Evolutionary conservation across 2,113 vertebrate species (phyloP), one percentile per base, ranked within the genome.

Genomic region (Lagopus leucura): DNA sequence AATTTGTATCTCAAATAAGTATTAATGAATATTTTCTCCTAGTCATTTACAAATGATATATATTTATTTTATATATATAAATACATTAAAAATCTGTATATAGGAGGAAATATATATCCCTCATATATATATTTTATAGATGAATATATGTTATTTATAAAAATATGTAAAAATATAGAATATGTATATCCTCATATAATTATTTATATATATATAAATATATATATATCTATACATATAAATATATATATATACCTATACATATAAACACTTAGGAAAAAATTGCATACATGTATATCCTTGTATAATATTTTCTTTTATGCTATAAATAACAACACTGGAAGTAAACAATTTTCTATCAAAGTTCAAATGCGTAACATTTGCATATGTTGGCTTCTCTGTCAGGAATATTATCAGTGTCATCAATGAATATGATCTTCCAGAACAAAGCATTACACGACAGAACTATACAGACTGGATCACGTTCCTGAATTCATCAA

Each of bases 331-430:
- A 82, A 34, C 3, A 69, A 14, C 45, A 67, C 24, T 86, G 32
- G 82, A 72, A 76, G 5, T 8, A 86, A 84, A 63, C 3, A 54
- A 13, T 11, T 63, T 88, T 48, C 25, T 48, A 52, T 24, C 22
- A 70, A 47, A 13, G 36, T 38, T 43, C 50, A 34, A 90, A 74
- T 27, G 43, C 12, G 38, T 2, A 88, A 34, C 10, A 52, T 65
- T 72, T 78, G 32, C 50, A 82, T 50, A 34, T 5, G 10, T n/a
- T 72, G 83, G 20, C 30, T 93, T 95, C 54, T 85, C 86, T 82
- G 48, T 13, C 98, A 99, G 99, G 48, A 99, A 99, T 93, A 98
- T 99, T 95, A 57, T 98, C 78, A 32, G 20, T 43, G 93, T 99
- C 92, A 98, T 97, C 89, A 98, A 99, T 14, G 92, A 97, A 67